These are phyloP conservation scores for Lethocerus indicus DNA, from an alignment of 1,140 invertebrate species.

Conservation along the genomic window DNA sequence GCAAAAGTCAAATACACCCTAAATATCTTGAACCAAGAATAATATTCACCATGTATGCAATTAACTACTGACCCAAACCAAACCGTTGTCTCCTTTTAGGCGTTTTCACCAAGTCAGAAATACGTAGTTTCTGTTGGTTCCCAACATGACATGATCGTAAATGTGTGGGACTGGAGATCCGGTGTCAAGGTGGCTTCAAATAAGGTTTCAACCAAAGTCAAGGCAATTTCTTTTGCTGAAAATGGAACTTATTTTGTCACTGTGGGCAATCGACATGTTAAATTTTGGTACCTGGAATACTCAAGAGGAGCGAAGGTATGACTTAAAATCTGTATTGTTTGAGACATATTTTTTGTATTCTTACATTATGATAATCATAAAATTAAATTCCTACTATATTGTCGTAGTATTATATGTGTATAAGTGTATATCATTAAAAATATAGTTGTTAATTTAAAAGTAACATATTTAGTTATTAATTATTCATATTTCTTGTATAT, in stretches of 20 bases:
- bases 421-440: no score
- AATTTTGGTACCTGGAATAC: slow-evolving; percentile 92
- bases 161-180: slow-evolving; percentile 90
- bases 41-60: no score
- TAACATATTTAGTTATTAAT: no score
- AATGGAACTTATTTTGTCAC: slow-evolving; percentile 92
- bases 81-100: slow-evolving; percentile 53
- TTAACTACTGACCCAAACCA: no score
- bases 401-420: no score
- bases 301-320: slow-evolving; percentile 44
- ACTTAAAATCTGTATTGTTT: slow-evolving; percentile 26
- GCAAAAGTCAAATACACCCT: no score
- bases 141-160: slow-evolving; percentile 95
- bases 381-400: no score
- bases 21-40: no score
- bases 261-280: slow-evolving; percentile 88
- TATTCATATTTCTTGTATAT: no score
- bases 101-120: slow-evolving; percentile 86
- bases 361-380: no score
- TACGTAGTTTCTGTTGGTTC: slow-evolving; percentile 90
- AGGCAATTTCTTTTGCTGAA: slow-evolving; percentile 79
- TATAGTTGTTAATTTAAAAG: no score
- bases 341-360: slow-evolving; percentile 18
- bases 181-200: slow-evolving; percentile 88
- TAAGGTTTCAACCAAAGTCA: slow-evolving; percentile 88